Evolutionary conservation across 1,140 invertebrate species (phyloP).

Genomic region (Tetraneura akinire): DNA sequence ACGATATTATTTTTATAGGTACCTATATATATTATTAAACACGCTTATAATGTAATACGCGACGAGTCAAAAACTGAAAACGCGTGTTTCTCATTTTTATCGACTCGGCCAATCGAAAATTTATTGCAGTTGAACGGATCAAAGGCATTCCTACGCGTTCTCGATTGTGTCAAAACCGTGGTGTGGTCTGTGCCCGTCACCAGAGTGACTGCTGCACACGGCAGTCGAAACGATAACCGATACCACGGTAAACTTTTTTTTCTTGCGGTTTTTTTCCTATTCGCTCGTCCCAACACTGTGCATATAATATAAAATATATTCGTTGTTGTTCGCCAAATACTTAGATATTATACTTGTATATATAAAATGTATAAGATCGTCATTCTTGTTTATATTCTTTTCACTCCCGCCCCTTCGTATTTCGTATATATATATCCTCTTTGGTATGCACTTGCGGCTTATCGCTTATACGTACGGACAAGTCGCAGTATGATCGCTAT

Average conservation of each 20-base stretch:
- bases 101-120: slow-evolving; percentile 35
- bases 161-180: slow-evolving; percentile 34
- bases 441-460: background rate
- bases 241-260: background rate
- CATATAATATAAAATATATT: too few relatives aligned
- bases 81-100: slow-evolving; percentile 46
- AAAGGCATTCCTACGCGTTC: slow-evolving; percentile 48
- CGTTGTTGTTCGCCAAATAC: slow-evolving; percentile 6
- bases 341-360: background rate
- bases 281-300: background rate
- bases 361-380: too few relatives aligned
- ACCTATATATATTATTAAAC: background rate
- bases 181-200: slow-evolving; percentile 45
- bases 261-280: background rate
- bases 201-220: background rate
- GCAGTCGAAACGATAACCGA: background rate
- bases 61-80: slow-evolving; percentile 22
- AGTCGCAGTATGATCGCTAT: slow-evolving; percentile 5
- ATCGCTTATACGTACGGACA: background rate
- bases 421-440: background rate
- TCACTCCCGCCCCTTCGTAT: background rate
- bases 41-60: background rate
- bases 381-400: background rate
- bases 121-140: slow-evolving; percentile 34
- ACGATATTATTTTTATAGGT: too few relatives aligned